Conservation (phyloP, 2,113 vertebrate genomes). For the Micronycteris hirsuta region DNA sequence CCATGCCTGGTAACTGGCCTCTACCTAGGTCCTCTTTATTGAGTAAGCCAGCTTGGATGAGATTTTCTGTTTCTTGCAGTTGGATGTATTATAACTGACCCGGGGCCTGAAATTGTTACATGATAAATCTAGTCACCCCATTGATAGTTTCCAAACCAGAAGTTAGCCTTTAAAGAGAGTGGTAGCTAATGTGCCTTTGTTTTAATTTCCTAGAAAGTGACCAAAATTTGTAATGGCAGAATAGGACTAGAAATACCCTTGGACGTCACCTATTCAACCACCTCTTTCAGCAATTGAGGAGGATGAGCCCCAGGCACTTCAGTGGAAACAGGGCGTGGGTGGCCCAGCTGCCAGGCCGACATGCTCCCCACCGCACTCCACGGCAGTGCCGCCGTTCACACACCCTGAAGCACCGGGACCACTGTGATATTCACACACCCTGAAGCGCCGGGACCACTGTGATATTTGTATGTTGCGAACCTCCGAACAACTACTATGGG, state of each 20-base stretch:
- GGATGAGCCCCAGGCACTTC: not conserved
- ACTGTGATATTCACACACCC: too few species aligned
- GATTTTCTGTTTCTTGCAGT: not conserved
- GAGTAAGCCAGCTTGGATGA: not conserved
- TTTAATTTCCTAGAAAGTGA: not conserved
- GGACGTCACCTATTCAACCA: not conserved
- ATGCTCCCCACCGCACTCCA: accelerated
- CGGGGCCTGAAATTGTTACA: not conserved
- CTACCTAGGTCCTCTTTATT: not conserved
- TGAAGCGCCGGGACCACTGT: accelerated
- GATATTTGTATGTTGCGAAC: not conserved
- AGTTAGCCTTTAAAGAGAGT: not conserved
- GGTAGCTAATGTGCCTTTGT: not conserved
- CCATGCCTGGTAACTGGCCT: not conserved
- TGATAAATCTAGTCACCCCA: not conserved
- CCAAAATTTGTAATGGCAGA: not conserved
- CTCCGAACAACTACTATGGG: not conserved
- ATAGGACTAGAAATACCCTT: not conserved
- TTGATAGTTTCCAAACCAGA: not conserved
- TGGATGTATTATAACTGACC: not conserved
- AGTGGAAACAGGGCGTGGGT: not conserved
- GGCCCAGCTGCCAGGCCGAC: not conserved
- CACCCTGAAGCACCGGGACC: not conserved
- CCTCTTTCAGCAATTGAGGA: not conserved
- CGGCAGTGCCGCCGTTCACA: not conserved